Evolutionary conservation across 2,797 vertebrate species (phyloP).

Genomic region (Malurus splendens): DNA sequence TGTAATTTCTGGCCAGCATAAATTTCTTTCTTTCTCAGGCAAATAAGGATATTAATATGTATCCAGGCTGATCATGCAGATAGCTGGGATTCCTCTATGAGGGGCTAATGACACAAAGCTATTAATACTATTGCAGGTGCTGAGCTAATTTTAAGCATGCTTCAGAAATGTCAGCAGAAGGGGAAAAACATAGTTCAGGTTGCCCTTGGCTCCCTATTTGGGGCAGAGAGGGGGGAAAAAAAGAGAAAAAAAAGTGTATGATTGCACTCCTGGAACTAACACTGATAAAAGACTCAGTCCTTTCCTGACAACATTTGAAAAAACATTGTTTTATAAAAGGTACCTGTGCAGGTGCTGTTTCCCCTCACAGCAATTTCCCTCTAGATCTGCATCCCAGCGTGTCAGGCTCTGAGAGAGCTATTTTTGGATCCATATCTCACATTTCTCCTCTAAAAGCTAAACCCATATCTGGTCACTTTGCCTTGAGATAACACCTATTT

Average conservation of each 20-base stretch:
- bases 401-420: neutral
- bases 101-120: neutral
- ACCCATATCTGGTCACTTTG: neutral
- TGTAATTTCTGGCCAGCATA: neutral
- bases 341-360: neutral
- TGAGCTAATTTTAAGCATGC: neutral
- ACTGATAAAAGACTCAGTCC: neutral
- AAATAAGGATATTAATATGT: neutral
- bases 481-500: neutral
- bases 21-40: neutral
- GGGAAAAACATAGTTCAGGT: neutral
- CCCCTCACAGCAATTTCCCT: neutral
- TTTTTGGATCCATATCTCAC: neutral
- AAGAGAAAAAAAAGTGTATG: neutral
- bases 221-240: fast-evolving
- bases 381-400: neutral
- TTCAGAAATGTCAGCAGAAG: neutral
- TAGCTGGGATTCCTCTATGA: neutral
- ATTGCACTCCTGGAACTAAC: neutral
- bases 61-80: neutral
- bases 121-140: neutral
- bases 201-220: neutral
- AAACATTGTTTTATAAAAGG: neutral
- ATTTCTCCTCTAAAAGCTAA: neutral
- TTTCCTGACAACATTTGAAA: neutral